Evolutionary conservation across 2,888 invertebrate species (phyloP).

Genomic region (Salpingus planirostris): DNA sequence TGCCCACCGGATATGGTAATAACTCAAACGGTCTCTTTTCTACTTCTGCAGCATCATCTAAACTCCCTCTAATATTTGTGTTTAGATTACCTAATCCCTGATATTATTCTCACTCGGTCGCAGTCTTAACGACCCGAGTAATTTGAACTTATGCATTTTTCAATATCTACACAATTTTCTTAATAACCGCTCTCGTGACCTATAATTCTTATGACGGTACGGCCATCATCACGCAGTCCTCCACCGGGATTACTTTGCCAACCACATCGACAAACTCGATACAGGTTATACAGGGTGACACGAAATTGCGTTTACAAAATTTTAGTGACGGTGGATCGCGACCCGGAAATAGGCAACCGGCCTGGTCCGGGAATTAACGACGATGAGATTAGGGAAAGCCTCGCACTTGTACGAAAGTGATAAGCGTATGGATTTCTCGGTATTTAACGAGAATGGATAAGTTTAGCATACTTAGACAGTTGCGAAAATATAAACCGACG

Average conservation of each 20-base stretch:
- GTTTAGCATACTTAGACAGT: constrained; percentile 13
- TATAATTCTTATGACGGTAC: constrained; percentile 9
- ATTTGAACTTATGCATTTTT: constrained; percentile 2
- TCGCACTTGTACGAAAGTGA: too few species aligned
- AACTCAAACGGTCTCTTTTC: constrained; percentile 15
- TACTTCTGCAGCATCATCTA: constrained; percentile 15
- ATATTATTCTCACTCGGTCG: constrained; percentile 2
- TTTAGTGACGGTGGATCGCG: constrained; percentile 9
- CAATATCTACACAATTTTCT: constrained; percentile 9
- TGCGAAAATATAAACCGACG: constrained; percentile 8
- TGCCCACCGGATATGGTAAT: constrained; percentile 18
- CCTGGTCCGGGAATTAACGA: constrained; percentile 13
- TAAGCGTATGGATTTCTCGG: constrained; percentile 8
- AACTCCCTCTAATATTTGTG: constrained; percentile 11
- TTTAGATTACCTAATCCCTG: constrained; percentile 5
- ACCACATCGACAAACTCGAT: too few species aligned
- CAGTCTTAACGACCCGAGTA: not conserved
- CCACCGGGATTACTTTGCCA: too few species aligned
- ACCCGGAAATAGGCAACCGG: constrained; percentile 12
- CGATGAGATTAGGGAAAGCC: too few species aligned
- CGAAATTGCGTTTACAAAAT: constrained; percentile 6
- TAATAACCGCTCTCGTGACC: constrained; percentile 8
- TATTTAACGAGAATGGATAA: constrained; percentile 14
- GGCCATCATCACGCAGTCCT: too few species aligned
- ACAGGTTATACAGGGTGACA: too few species aligned